Percentiles rank a stretch among this genome's conserved stretches.
These are phyloP conservation scores for Gallirallus australis DNA, from an alignment of 2,797 vertebrate species.

Conservation along the genomic window DNA sequence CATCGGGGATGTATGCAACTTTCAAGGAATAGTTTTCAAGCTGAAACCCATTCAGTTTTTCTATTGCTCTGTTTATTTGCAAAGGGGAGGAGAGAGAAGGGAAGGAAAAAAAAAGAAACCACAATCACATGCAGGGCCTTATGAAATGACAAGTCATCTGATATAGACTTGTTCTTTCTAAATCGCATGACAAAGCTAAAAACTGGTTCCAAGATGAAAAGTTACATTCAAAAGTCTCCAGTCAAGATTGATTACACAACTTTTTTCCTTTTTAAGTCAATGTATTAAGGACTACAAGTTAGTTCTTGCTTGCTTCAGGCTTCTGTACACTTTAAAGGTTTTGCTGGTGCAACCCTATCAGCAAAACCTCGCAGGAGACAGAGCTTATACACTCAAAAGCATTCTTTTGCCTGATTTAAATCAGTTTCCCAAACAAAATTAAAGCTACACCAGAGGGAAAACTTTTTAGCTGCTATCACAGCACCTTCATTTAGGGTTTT, in stretches of 20 bases:
- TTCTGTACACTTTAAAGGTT: not conserved
- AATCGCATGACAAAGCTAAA: not conserved
- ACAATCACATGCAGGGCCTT: not conserved
- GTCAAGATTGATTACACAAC: not conserved
- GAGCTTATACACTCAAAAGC: slow-evolving; percentile 42
- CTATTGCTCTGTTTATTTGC: slow-evolving; percentile 88
- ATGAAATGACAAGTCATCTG: not conserved
- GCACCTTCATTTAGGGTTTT: slow-evolving; percentile 60
- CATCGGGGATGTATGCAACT: slow-evolving; percentile 97
- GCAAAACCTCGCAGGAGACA: slow-evolving; percentile 44
- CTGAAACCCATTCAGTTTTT: slow-evolving; percentile 96
- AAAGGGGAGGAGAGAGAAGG: not conserved
- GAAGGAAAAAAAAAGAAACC: not conserved
- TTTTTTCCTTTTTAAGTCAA: not conserved
- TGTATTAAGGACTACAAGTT: slow-evolving; percentile 16
- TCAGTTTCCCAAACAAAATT: slow-evolving; percentile 61
- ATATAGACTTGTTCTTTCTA: not conserved
- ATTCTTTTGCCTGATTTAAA: slow-evolving; percentile 61
- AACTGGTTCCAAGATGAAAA: not conserved
- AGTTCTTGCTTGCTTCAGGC: slow-evolving; percentile 23
- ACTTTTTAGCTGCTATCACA: slow-evolving; percentile 36
- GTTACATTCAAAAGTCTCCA: not conserved
- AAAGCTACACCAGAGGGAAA: slow-evolving; percentile 66
- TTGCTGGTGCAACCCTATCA: not conserved
- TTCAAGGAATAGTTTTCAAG: slow-evolving; percentile 95